Conservation (phyloP, 2,888 invertebrate genomes). For the Scaptomyza tumidula region DNA sequence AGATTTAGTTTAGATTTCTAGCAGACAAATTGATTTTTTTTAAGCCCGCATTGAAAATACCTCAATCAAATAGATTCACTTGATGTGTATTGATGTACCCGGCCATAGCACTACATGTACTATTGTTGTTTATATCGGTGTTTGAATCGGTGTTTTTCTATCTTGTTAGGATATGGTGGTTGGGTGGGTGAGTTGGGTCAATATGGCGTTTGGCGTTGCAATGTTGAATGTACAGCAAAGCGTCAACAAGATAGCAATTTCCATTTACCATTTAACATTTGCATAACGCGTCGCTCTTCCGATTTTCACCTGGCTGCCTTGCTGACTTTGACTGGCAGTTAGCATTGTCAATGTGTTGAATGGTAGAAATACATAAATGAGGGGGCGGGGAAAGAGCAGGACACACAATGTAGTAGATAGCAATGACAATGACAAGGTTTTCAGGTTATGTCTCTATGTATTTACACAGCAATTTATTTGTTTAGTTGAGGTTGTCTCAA, state of each 20-base stretch:
- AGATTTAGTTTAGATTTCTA: background rate
- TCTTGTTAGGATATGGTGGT: too few species aligned
- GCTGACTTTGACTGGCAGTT: conserved; percentile 54
- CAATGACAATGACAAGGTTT: conserved; percentile 60
- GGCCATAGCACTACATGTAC: background rate
- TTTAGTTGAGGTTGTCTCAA: conserved; percentile 39
- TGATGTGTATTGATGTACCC: conserved; percentile 2
- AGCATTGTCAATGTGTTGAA: conserved; percentile 42
- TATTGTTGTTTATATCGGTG: conserved; percentile 8
- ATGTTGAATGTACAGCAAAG: conserved; percentile 37
- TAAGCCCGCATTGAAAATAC: conserved; percentile 5
- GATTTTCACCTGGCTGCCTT: conserved; percentile 66
- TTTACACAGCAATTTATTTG: conserved; percentile 67
- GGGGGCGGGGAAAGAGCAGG: conserved; percentile 7
- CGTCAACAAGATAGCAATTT: conserved; percentile 63
- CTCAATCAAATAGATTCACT: conserved; percentile 17
- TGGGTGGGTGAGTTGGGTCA: conserved; percentile 4
- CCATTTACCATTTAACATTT: conserved; percentile 62
- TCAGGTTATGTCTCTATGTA: conserved; percentile 44
- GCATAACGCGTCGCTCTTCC: conserved; percentile 65
- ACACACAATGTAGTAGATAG: conserved; percentile 58
- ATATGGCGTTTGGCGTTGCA: conserved; percentile 35
- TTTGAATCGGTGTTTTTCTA: conserved; percentile 4
- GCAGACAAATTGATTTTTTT: background rate
- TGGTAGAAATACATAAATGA: background rate